Percentiles rank a stretch among this genome's conserved stretches.
phyloP scores from a whole-genome alignment of 2,888 invertebrate genomes.

The Dolichopus griseipennis region DNA sequence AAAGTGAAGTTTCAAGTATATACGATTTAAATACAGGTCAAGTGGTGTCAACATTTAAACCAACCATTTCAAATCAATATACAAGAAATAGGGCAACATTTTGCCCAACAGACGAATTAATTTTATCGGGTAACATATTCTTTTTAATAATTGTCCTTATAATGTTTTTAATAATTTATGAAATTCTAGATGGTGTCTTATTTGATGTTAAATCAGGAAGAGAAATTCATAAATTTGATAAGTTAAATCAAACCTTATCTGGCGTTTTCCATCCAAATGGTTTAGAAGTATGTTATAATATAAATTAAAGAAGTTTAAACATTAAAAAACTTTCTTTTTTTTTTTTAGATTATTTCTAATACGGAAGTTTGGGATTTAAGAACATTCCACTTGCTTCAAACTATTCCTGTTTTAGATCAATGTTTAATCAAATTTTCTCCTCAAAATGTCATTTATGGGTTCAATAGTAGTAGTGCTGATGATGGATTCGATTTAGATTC shows the following conservation, averaged over 20 bases:
- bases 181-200: conserved; percentile 71
- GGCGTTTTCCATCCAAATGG: conserved; percentile 96
- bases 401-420: conserved; percentile 88
- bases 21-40: conserved; percentile 81
- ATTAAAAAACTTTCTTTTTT: conserved; percentile 23
- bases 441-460: conserved; percentile 76
- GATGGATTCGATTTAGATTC: conserved; percentile 61
- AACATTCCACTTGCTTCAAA: conserved; percentile 86
- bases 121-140: conserved; percentile 58
- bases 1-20: conserved; percentile 58
- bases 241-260: conserved; percentile 87
- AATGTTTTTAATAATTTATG: conserved; percentile 1
- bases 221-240: conserved; percentile 94
- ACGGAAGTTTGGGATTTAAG: conserved; percentile 98
- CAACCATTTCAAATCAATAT: conserved; percentile 84
- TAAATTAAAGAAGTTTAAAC: background rate
- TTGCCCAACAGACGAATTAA: conserved; percentile 84
- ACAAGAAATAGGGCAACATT: conserved; percentile 90
- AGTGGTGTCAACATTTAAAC: conserved; percentile 62
- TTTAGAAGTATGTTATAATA: conserved; percentile 56
- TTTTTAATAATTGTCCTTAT: background rate
- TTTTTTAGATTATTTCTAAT: conserved; percentile 75
- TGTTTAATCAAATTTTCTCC: conserved; percentile 82
- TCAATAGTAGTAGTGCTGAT: conserved; percentile 58
- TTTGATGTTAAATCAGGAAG: conserved; percentile 86